Percentiles rank a stretch among this genome's conserved stretches.
Evolutionary conservation across 1,140 invertebrate genomes (phyloP).

Genomic region (Drosophila willistoni): DNA sequence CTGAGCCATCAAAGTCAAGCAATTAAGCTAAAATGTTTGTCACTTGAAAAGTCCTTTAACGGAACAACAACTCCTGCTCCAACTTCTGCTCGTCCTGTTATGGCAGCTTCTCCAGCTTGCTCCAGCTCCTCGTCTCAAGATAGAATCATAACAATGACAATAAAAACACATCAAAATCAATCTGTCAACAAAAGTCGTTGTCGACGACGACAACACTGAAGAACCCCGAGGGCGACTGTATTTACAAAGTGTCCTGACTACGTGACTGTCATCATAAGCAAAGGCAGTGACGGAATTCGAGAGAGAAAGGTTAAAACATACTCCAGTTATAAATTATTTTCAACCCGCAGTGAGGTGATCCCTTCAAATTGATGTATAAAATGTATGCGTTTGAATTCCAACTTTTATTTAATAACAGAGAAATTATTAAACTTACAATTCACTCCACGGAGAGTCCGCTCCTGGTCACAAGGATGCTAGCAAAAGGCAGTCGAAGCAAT

Average conservation of each 20-base stretch:
- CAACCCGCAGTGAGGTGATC: too few species aligned
- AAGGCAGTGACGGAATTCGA: background rate
- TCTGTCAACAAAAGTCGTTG: slow-evolving; percentile 72
- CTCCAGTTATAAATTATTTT: too few species aligned
- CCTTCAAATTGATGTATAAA: too few species aligned
- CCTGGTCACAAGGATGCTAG: background rate
- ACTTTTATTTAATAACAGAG: background rate
- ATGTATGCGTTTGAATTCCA: too few species aligned
- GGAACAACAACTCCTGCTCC: slow-evolving; percentile 30
- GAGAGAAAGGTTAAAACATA: too few species aligned
- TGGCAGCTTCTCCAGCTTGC: background rate
- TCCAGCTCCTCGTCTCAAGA: slow-evolving; percentile 16
- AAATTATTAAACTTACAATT: background rate
- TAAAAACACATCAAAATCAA: slow-evolving; percentile 81
- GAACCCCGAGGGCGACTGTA: slow-evolving; percentile 14
- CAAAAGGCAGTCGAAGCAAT: background rate
- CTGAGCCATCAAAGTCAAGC: slow-evolving; percentile 54
- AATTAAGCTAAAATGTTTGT: slow-evolving; percentile 77
- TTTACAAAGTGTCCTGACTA: slow-evolving; percentile 55
- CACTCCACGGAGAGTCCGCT: background rate
- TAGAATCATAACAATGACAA: slow-evolving; percentile 72
- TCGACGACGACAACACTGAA: slow-evolving; percentile 48
- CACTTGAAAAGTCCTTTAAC: slow-evolving; percentile 40
- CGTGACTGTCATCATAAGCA: slow-evolving; percentile 39
- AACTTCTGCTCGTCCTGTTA: slow-evolving; percentile 12